Percentiles rank a stretch among this genome's conserved stretches.
Conservation (phyloP, 2,113 vertebrate genomes). For the Grus americana region DNA sequence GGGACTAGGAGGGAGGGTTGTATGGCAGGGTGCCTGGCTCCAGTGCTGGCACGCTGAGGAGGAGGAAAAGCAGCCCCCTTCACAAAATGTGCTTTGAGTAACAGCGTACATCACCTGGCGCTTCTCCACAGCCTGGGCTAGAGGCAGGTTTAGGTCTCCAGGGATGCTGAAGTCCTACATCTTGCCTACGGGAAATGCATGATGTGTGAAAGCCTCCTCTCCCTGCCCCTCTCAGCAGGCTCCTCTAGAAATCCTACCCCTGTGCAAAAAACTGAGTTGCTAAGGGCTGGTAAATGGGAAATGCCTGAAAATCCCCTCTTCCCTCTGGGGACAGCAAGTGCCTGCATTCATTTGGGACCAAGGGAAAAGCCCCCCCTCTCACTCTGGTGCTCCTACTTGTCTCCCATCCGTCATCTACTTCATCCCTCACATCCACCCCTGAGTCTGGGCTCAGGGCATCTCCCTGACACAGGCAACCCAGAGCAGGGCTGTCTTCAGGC, state of each 20-base stretch:
- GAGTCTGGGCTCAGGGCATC: background rate
- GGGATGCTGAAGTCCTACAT: background rate
- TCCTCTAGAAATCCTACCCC: background rate
- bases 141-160: background rate
- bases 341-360: background rate
- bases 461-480: accelerated
- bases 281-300: background rate
- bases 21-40: background rate
- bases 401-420: background rate
- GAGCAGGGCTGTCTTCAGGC: background rate
- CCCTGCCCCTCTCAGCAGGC: background rate
- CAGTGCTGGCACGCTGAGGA: background rate
- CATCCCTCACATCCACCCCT: accelerated
- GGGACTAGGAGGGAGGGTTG: too few relatives aligned
- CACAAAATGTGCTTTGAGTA: background rate
- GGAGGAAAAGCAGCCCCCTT: background rate
- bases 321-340: background rate
- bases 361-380: background rate
- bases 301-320: background rate
- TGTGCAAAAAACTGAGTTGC: background rate
- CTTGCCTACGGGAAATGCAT: background rate
- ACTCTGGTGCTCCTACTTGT: background rate
- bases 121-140: background rate
- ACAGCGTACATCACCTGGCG: background rate
- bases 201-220: background rate